Conservation (phyloP, 2,113 vertebrate genomes). For the Procavia capensis region DNA sequence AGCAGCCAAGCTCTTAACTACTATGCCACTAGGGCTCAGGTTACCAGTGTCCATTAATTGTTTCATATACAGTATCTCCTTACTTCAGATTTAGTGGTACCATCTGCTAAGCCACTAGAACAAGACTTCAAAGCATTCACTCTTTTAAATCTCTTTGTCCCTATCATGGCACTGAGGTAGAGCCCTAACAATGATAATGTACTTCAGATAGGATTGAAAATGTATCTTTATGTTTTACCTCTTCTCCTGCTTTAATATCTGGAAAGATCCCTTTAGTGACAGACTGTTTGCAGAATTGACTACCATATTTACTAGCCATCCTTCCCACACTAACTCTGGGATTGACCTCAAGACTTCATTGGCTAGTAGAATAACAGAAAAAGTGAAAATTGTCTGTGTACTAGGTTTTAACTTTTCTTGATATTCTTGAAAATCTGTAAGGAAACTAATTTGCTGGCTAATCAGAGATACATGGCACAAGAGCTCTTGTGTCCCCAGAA, state of each 20-base stretch:
- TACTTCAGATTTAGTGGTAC: background rate
- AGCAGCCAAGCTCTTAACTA: too few species aligned
- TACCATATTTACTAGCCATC: background rate
- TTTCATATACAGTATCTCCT: background rate
- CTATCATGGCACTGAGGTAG: background rate
- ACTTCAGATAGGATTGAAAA: slow-evolving; percentile 34
- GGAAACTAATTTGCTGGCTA: background rate
- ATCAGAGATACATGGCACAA: background rate
- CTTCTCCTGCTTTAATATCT: background rate
- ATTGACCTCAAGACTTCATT: background rate
- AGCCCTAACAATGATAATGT: background rate
- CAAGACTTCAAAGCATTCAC: background rate
- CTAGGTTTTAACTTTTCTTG: background rate
- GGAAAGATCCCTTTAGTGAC: background rate
- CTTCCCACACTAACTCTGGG: background rate
- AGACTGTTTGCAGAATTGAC: background rate
- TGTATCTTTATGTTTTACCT: background rate
- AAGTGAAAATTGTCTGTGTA: background rate
- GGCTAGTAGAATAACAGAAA: background rate
- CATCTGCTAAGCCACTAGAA: background rate
- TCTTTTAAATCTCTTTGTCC: background rate
- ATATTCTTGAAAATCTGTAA: background rate
- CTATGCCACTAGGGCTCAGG: too few species aligned
- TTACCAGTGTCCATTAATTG: background rate
- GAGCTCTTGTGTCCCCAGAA: background rate